Base-by-base conservation (phyloP, 2,888 invertebrate species). In the Drosophila anomalata region DNA sequence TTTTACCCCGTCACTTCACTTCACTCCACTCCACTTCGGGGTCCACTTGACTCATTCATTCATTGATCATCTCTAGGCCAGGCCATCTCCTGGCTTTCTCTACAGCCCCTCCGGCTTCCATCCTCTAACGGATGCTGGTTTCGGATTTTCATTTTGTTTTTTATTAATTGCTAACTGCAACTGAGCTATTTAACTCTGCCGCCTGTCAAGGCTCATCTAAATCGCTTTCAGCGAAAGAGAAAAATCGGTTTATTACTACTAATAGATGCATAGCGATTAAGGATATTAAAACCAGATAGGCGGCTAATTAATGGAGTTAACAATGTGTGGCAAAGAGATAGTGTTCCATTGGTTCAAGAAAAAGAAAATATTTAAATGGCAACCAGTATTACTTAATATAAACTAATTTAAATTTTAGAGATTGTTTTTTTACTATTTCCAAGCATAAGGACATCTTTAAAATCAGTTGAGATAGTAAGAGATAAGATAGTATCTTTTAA, bases 31-130 rank as follows among this genome's bases (percentile, higher is more conserved):
- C 14, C 14, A 14, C 14, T 14, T 14, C 14, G 14, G 14, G 14
- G 14, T 14, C 41, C 66, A 70, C 62, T 55, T 62, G 62, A 84
- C 76, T 82, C 81, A 84, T 78, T 81, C 82, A 87, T 76, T 74
- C 82, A 87, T 73, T 74, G 63, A 60, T 76, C 51, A 52, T 60
- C 52, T 58, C 70, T 59, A 33, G 47, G 31, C 63, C 63, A 51
- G 58, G 77, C 59, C 56, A 73, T 51, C 48, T 53, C 44, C 8
- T 11, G 33, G 47, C 68, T 66, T 66, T 66, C 68, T 48, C 56
- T 24, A 8, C 0, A 12, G 12, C 20, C 20, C 11, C 20, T 6
- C 9, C 26, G 12, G 14, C 14, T 14, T 12, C 12, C 46, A 29
- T 58, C 46, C 44, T 56, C 67, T 50, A 83, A 63, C 73, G 78